Base-by-base conservation (phyloP, 1,140 invertebrate genomes). In the Philopotamus ludificatus region DNA sequence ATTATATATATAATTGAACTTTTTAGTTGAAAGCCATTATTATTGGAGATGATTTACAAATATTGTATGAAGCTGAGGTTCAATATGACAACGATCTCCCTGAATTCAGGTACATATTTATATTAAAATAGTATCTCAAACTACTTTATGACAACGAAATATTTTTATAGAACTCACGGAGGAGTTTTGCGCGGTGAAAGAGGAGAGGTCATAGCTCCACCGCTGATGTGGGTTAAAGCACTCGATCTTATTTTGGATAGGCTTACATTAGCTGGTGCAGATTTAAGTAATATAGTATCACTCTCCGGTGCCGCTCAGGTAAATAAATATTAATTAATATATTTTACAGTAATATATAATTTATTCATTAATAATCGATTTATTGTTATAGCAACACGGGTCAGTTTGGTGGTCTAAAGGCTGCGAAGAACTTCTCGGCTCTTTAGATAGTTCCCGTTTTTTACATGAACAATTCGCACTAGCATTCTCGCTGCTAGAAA, bases 181-280 rank as follows among this genome's bases (percentile, higher is more conserved):
- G 94, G 94, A n/a, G 90, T 91, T 10, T 80, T 90, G 50, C 80
- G 84, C 20, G 84, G 85, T 34, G 83, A 84, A 58, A 78, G 83
- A 63, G 82, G 80, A 12, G 80, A 83, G 72, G 87, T 93, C 42
- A 89, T 88, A 49, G 88, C 89, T 1, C 94, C 94, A 0, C 87
- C 92, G 0, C 77, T 93, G 1, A 93, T 98, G 88, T 98, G 95
- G 95, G 87, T 98, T 0, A 95, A 97, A 79, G 94, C 95, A 0
- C 74, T 98, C 20, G 96, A 98, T 73, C 86, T 97, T 76, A 82
- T 97, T 0, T 79, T 99, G 74, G 92, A 97, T 72, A 85, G 88
- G 70, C 79, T 98, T 12, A 84, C 90, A 45, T 83, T 92, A 7
- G 85, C 85, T 54, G 91, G 91, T 16, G 87, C 92, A 9, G 90